Percentiles rank a stretch among this genome's conserved stretches.
These are phyloP conservation scores for Torymus aiolomorphi DNA, from an alignment of 2,888 invertebrate species.

Conservation along the genomic window DNA sequence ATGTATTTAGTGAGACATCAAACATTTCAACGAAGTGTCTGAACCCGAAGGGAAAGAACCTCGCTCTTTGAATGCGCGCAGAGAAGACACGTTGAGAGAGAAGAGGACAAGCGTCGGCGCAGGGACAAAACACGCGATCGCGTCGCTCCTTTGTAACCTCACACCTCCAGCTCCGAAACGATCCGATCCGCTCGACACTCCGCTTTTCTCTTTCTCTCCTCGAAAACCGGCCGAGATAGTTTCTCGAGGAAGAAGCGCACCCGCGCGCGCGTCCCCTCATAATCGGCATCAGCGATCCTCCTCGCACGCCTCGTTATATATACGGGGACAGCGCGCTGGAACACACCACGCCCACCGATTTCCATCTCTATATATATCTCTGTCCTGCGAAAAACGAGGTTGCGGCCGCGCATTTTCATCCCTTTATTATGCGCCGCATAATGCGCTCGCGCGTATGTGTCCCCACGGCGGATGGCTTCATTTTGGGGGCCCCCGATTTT, in stretches of 20 bases:
- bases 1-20: no score
- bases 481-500: conserved; percentile 17
- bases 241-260: background rate
- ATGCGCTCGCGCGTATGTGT: conserved; percentile 23
- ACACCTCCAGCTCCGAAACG: conserved; percentile 68
- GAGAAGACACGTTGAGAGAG: background rate
- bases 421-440: conserved; percentile 38
- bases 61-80: background rate
- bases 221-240: background rate
- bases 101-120: background rate
- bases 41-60: no score
- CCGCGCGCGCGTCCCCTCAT: background rate
- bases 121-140: conserved; percentile 61
- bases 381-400: conserved; percentile 51
- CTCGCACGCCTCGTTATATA: conserved; percentile 55
- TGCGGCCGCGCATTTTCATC: conserved; percentile 15
- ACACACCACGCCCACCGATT: conserved; percentile 58
- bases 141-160: conserved; percentile 70
- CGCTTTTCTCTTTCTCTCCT: conserved; percentile 30
- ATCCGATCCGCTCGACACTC: conserved; percentile 62
- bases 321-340: background rate
- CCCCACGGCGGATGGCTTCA: conserved; percentile 31
- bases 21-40: no score
- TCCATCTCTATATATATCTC: conserved; percentile 52
- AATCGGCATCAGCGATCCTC: conserved; percentile 51